A percentile compares a stretch with the other conserved stretches of the same genome.
These are phyloP conservation scores for Pemphredon lugubris DNA, from an alignment of 2,888 invertebrate genomes.

Conservation along the genomic window DNA sequence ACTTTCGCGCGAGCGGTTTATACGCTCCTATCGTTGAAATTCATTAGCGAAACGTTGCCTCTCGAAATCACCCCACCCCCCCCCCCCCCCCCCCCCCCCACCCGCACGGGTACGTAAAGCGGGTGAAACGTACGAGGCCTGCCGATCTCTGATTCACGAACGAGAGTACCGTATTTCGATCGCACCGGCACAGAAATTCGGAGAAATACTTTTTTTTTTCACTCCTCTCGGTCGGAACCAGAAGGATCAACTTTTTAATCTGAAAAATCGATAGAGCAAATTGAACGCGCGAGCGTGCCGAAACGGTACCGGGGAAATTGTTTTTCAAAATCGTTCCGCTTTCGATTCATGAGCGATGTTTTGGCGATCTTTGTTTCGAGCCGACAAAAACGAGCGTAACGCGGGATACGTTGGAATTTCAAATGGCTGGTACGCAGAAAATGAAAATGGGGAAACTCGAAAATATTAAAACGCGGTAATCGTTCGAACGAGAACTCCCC, in stretches of 20 bases:
- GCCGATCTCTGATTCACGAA: not conserved
- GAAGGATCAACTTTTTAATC: conserved; percentile 33
- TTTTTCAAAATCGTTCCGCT: conserved; percentile 26
- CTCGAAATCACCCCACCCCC: too few relatives aligned
- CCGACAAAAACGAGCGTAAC: not conserved
- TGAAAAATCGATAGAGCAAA: conserved; percentile 18
- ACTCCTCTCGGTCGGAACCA: conserved; percentile 11
- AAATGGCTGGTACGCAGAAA: too few relatives aligned
- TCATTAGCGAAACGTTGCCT: too few relatives aligned
- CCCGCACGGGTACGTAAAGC: conserved; percentile 17
- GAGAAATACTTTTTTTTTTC: conserved; percentile 10
- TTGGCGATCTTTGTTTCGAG: conserved; percentile 6
- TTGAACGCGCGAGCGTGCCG: conserved; percentile 15
- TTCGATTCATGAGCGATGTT: conserved; percentile 12
- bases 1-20: too few relatives aligned
- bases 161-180: conserved; percentile 13
- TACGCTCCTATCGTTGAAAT: too few relatives aligned
- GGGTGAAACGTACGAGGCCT: conserved; percentile 4
- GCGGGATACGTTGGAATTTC: not conserved
- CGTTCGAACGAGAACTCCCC: too few relatives aligned
- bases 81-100: too few relatives aligned
- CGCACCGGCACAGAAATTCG: not conserved
- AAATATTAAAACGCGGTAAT: too few relatives aligned
- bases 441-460: too few relatives aligned
- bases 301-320: conserved; percentile 24